Evolutionary conservation across 2,797 vertebrate genomes (phyloP), one percentile per base, ranked within the genome.

Genomic region (Benthosema pterotum): DNA sequence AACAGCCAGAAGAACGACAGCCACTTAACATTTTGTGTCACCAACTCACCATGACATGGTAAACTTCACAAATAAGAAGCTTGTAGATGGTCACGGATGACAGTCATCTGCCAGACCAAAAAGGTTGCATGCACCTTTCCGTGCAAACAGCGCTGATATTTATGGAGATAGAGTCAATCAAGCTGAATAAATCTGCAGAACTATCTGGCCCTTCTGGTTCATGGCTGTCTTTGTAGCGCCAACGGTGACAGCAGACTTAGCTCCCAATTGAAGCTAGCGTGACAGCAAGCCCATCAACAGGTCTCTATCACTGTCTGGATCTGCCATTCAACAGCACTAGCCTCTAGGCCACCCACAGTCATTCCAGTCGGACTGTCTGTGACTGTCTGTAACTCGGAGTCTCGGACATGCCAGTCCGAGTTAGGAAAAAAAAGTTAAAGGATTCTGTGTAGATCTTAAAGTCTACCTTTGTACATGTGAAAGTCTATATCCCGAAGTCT

Each of bases 161-260:
- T 25, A 19, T 57, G 42, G 32, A 42, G 60, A 74, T 75, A 60
- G 22, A 57, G 72, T 68, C 67, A 60, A 57, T 77, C 71, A 74
- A 61, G 54, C 46, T 12, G 12, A 61, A 56, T 50, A 17, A 68
- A 83, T 79, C 72, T 65, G 48, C 52, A 15, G 28, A 87, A 83
- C 79, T 60, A 91, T 91, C 73, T 63, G 50, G 73, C 72, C 78
- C 58, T 67, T 86, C 85, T 45, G 48, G 88, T 82, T 85, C 67
- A 57, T 5, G 0, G 55, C 42, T 14, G 11, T 51, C 66, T 48
- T n/a, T 16, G 19, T 11, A 63, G 52, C 7, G 1, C 8, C 13
- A 42, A 46, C 50, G 51, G 1, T 2, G 32, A 38, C 14, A 57
- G 50, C 7, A 17, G 25, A 68, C 28, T 42, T 4, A 15, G 38